Evolutionary conservation across 1,140 invertebrate genomes (phyloP), one percentile per base, ranked within the genome.

Genomic region (Pinna nobilis): DNA sequence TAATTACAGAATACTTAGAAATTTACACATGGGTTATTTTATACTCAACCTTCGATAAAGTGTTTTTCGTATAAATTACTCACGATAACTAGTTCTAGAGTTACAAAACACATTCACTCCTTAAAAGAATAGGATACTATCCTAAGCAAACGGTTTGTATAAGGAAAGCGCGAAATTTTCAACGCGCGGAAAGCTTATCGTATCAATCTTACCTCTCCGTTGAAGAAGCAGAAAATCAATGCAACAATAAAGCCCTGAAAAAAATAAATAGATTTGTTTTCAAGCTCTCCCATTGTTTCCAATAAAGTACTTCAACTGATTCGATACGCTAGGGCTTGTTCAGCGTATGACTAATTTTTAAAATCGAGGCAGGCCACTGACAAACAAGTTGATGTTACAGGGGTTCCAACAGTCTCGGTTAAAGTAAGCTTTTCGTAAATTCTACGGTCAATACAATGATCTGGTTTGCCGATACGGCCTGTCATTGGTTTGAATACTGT

Each of bases 211-310:
- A 97, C 96, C 92, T 98, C 96, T 73, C 96, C 95, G 85, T 98
- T 98, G 89, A 94, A 96, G 91, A 98, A 98, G 87, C 97, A 98
- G 89, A 97, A 98, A 9, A 98, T 91, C 32, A 96, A 92, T 15
- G 96, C 94, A 15, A 98, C 96, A 83, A 94, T 95, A 35, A 97
- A 92, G 64, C 97, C 97, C 95, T 97, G 91, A 25, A 92, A 92
- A 82, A 86, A 74, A 86, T 30, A 67, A 32, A 68, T 25, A 44
- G 9, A 23, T 30, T 11, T 44, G 33, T 32, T 18, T 32, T 11
- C 2, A 49, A 15, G 18, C 18, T 20, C 13, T 7, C 37, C 18
- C 15, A 39, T 41, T 49, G 3, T 30, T 61, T 35, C 18, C 33
- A 35, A 33, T 37, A 0, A 35, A 5, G 25, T 39, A n/a, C 20